These are phyloP conservation scores for Agriopis aurantiaria DNA, from an alignment of 2,888 invertebrate species.

Conservation along the genomic window DNA sequence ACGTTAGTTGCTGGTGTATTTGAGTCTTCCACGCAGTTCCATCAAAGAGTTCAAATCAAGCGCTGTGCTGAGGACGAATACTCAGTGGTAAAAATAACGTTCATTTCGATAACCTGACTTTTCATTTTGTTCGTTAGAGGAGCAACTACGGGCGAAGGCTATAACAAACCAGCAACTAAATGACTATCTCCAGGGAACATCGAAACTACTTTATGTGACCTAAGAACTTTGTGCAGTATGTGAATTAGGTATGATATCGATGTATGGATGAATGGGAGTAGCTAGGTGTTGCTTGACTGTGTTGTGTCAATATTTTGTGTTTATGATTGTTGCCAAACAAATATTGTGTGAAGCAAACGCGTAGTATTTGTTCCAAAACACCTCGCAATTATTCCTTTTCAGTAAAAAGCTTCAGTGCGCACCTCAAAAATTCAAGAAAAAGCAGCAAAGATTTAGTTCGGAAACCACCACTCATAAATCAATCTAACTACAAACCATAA, in stretches of 20 bases:
- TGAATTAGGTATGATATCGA: slow-evolving; percentile 6
- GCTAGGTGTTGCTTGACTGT: slow-evolving; percentile 23
- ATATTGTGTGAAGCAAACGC: slow-evolving; percentile 42
- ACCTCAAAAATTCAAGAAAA: slow-evolving; percentile 68
- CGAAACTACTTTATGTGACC: slow-evolving; percentile 43
- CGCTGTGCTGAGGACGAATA: slow-evolving; percentile 19
- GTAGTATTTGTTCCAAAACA: slow-evolving; percentile 35
- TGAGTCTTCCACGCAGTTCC: slow-evolving; percentile 62
- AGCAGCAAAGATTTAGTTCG: slow-evolving; percentile 79
- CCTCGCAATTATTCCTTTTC: slow-evolving; percentile 39
- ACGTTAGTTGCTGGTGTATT: slow-evolving; percentile 78
- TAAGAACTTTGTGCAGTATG: slow-evolving; percentile 37
- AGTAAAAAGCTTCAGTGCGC: slow-evolving; percentile 54
- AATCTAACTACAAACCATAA: slow-evolving; percentile 82
- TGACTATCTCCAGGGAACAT: slow-evolving; percentile 53
- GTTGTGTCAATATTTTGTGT: slow-evolving; percentile 30
- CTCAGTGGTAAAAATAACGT: not conserved
- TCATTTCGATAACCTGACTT: slow-evolving; percentile 20
- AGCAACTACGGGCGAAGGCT: slow-evolving; percentile 55
- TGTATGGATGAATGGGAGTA: slow-evolving; percentile 29
- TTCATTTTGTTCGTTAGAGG: slow-evolving; percentile 5
- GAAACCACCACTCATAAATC: slow-evolving; percentile 81
- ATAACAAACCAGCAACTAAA: slow-evolving; percentile 73
- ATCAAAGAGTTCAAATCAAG: slow-evolving; percentile 38
- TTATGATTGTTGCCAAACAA: slow-evolving; percentile 33